A percentile compares a stretch with the other conserved stretches of the same genome.
These are phyloP conservation scores for Cyclina sinensis DNA, from an alignment of 1,140 invertebrate genomes.

Conservation along the genomic window DNA sequence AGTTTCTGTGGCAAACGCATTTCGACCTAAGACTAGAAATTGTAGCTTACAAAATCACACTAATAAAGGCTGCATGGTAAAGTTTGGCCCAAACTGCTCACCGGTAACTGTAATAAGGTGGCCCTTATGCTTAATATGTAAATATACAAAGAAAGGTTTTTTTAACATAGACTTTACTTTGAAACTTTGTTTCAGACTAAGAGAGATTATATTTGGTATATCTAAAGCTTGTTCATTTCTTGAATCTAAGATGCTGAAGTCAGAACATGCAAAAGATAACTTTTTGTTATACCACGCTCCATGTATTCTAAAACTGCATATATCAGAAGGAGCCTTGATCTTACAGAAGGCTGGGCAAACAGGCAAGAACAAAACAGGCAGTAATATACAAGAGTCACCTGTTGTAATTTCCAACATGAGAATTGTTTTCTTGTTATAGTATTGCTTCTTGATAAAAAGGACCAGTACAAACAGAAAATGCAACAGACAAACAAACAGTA, in stretches of 20 bases:
- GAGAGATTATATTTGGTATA: background rate
- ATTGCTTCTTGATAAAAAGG: background rate
- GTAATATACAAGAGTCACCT: background rate
- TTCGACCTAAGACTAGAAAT: too few relatives aligned
- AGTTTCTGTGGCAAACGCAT: too few relatives aligned
- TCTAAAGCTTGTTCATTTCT: background rate
- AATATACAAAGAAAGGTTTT: background rate
- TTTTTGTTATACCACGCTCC: background rate
- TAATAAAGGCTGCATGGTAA: too few relatives aligned
- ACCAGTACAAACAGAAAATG: conserved; percentile 20
- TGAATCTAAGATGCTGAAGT: conserved; percentile 1
- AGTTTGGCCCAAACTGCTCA: too few relatives aligned
- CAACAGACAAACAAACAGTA: too few relatives aligned
- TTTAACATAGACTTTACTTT: background rate
- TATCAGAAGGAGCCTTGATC: background rate
- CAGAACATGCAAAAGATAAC: background rate
- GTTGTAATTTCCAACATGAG: conserved; percentile 37
- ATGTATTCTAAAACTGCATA: background rate
- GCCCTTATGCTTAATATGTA: conserved; percentile 23
- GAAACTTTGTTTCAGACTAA: background rate
- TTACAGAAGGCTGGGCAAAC: conserved; percentile 18
- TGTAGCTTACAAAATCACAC: too few relatives aligned
- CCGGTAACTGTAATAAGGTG: background rate
- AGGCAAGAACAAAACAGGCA: conserved; percentile 28
- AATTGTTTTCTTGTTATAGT: background rate